Conservation (phyloP, 2,797 vertebrate genomes). For the Gallirallus australis region DNA sequence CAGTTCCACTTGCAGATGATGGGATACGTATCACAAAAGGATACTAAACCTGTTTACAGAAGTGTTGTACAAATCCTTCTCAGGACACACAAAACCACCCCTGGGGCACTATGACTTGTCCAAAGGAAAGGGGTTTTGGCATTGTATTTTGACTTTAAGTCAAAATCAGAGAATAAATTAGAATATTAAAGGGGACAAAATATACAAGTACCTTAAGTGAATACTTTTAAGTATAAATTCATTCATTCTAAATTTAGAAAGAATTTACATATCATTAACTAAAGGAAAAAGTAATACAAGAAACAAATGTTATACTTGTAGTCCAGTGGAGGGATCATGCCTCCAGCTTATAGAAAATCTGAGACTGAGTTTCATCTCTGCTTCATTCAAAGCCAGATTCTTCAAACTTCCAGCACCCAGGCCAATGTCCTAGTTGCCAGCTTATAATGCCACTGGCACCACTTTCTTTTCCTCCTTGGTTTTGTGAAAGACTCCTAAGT, state of each 20-base stretch:
- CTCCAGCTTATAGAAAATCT: background rate
- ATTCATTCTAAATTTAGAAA: background rate
- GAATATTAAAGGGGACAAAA: background rate
- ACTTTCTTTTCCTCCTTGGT: background rate
- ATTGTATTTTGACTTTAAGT: background rate
- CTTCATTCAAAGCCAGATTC: background rate
- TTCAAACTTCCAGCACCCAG: background rate
- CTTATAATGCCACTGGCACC: background rate
- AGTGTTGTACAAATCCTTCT: background rate
- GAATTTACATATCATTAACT: background rate
- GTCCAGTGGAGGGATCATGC: background rate
- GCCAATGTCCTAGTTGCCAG: background rate
- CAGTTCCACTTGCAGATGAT: background rate
- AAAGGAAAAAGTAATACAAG: background rate
- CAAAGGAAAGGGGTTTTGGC: background rate
- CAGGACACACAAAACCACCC: background rate
- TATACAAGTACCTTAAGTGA: background rate
- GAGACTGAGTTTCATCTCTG: background rate
- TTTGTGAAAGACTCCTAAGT: background rate
- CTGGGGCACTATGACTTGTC: background rate
- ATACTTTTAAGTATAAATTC: background rate
- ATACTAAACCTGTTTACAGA: background rate
- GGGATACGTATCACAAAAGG: fast-evolving
- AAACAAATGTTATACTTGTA: background rate
- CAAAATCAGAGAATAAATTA: background rate